Percentiles rank a stretch among this genome's conserved stretches.
phyloP scores from a whole-genome alignment of 2,113 vertebrate species.

The Hipposideros armiger region DNA sequence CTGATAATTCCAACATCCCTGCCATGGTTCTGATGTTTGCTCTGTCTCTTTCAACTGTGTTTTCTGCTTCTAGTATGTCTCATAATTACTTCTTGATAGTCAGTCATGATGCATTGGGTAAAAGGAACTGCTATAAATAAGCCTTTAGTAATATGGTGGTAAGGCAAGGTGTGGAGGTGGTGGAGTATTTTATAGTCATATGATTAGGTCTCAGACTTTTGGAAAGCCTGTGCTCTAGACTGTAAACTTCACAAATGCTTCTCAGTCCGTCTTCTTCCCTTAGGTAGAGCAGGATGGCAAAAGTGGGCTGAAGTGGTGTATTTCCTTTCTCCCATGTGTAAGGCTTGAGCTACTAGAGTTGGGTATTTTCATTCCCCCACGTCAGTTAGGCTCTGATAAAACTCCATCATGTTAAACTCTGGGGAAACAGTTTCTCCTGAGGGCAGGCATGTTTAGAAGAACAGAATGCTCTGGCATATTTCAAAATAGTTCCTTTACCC shows the following conservation, averaged over 20 bases:
- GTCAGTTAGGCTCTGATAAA: not conserved
- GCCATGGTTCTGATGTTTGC: not conserved
- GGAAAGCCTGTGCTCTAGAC: not conserved
- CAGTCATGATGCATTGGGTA: not conserved
- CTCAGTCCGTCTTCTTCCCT: not conserved
- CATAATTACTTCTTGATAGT: not conserved
- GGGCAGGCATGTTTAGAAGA: constrained; percentile 11
- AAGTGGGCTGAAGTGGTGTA: not conserved
- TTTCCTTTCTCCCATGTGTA: not conserved
- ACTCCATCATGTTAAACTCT: not conserved
- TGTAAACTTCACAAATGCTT: not conserved
- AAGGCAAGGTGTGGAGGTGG: not conserved
- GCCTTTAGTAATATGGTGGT: not conserved
- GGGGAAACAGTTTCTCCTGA: not conserved
- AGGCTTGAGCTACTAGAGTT: not conserved
- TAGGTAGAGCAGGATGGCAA: not conserved
- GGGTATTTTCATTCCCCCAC: not conserved
- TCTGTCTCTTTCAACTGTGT: constrained; percentile 1
- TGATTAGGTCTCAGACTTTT: not conserved
- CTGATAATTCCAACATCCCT: not conserved
- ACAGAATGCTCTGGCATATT: not conserved
- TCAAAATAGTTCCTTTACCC: constrained; percentile 7
- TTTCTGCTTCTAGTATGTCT: not conserved
- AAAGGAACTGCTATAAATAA: not conserved
- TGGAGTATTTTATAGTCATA: not conserved